Conservation (phyloP, 1,140 invertebrate species). For the Onthophagus taurus region DNA sequence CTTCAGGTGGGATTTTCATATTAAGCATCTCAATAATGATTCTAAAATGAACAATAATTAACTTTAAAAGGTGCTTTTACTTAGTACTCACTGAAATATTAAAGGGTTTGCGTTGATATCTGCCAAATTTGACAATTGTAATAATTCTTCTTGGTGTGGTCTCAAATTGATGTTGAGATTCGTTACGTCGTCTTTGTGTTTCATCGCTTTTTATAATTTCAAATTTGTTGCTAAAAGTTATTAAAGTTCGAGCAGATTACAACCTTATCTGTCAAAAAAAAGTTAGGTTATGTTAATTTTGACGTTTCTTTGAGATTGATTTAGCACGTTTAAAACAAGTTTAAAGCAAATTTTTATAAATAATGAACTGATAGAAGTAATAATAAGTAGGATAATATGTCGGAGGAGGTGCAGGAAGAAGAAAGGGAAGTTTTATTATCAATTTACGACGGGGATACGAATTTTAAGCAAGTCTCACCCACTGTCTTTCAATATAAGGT, state of each 20-base stretch:
- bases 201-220: conserved; percentile 5
- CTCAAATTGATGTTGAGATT: conserved; percentile 13
- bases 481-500: conserved; percentile 89
- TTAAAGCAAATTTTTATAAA: no score
- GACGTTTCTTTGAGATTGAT: no score
- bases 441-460: conserved; percentile 87
- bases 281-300: no score
- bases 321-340: no score
- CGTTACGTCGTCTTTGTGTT: conserved; percentile 1
- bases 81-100: conserved; percentile 13
- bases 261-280: no score
- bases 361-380: no score
- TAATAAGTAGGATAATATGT: no score
- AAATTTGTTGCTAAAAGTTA: no score
- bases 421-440: conserved; percentile 84
- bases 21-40: conserved; percentile 21
- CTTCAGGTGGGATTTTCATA: conserved; percentile 18
- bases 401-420: conserved; percentile 67
- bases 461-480: conserved; percentile 70
- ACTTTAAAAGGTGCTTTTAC: no score
- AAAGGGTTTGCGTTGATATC: conserved; percentile 17
- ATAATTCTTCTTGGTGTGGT: conserved; percentile 21
- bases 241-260: no score
- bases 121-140: conserved; percentile 17
- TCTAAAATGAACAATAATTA: conserved; percentile 13